Conservation (phyloP, 2,888 invertebrate species). For the Barypeithes pellucidus region DNA sequence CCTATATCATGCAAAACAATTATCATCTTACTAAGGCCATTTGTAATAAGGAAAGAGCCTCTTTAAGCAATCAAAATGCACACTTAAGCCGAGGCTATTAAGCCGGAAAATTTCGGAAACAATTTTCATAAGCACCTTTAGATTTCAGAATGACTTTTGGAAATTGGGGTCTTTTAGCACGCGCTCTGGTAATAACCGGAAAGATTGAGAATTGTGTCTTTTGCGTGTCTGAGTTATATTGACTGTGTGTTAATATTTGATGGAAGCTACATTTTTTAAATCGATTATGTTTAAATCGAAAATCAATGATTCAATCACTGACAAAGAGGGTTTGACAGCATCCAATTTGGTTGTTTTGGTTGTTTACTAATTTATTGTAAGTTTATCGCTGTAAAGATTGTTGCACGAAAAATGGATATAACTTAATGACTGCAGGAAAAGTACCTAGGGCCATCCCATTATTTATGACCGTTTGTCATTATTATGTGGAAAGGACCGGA, state of each 20-base stretch:
- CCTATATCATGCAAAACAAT: not conserved
- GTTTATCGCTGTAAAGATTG: too few species aligned
- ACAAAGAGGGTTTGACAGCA: too few species aligned
- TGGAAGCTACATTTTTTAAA: not conserved
- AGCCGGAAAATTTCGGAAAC: slow-evolving; percentile 32
- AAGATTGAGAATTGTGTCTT: slow-evolving; percentile 11
- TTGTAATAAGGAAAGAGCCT: not conserved
- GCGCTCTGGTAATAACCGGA: slow-evolving; percentile 24
- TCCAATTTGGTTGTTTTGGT: too few species aligned
- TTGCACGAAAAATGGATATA: too few species aligned
- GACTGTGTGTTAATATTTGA: not conserved
- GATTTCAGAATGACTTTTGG: slow-evolving; percentile 26
- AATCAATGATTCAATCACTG: too few species aligned
- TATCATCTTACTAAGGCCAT: not conserved
- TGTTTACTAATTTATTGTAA: too few species aligned
- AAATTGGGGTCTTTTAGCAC: slow-evolving; percentile 43
- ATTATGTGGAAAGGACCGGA: too few species aligned
- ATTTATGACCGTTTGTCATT: too few species aligned
- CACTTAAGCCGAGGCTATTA: slow-evolving; percentile 35
- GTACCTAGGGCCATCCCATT: too few species aligned
- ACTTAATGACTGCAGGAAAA: too few species aligned
- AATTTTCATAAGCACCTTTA: slow-evolving; percentile 42
- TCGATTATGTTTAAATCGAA: too few species aligned
- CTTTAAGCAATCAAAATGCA: slow-evolving; percentile 25
- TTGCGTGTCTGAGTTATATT: not conserved